Conservation (phyloP, 2,797 vertebrate species). For the Sebastes taczanowskii region DNA sequence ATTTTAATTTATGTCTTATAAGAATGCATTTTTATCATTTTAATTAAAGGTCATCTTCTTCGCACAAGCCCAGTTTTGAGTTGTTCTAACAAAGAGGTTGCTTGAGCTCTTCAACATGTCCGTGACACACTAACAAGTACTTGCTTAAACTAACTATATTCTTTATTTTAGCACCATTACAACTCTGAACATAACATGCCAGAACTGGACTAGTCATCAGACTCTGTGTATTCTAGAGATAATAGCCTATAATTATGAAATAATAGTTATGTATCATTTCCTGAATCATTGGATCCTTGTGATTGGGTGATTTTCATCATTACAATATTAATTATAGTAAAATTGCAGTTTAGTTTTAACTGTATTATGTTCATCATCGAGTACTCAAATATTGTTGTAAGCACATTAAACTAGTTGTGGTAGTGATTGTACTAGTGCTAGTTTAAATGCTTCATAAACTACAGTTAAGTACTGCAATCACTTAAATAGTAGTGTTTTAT, state of each 20-base stretch:
- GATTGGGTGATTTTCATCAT: too few species aligned
- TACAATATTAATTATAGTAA: too few species aligned
- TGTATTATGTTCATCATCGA: neutral
- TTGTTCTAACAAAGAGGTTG: neutral
- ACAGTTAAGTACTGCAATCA: neutral
- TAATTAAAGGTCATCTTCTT: neutral
- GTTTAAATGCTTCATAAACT: neutral
- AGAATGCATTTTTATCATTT: neutral
- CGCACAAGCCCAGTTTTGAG: neutral
- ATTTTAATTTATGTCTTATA: neutral
- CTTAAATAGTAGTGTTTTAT: neutral
- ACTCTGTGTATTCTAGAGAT: neutral
- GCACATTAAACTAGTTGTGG: neutral
- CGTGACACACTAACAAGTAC: neutral
- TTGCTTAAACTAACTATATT: neutral
- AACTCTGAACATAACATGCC: neutral
- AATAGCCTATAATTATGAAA: neutral
- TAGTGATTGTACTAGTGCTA: neutral
- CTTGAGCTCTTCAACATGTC: neutral
- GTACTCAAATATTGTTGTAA: neutral
- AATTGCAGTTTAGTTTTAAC: neutral
- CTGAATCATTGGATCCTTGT: too few species aligned
- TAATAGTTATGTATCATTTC: neutral
- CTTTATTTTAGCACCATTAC: neutral
- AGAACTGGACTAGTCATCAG: neutral